Percentiles rank a stretch among this genome's conserved stretches.
Evolutionary conservation across 2,797 vertebrate species (phyloP).

Genomic region (Gadopsis marmoratus): DNA sequence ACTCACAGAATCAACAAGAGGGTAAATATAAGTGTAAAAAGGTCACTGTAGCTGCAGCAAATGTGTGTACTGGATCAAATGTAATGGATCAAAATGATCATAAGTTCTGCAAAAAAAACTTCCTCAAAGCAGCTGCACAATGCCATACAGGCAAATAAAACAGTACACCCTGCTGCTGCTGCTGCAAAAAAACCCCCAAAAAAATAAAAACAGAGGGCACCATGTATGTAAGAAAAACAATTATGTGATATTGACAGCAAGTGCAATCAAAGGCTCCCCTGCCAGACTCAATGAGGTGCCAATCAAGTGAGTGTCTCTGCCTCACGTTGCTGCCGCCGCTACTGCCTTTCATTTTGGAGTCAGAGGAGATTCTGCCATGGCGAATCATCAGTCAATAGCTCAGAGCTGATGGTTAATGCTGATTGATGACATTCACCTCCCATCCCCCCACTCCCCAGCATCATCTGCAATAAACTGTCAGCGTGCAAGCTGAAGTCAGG

Average conservation of each 20-base stretch:
- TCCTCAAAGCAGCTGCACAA: slow-evolving; percentile 11
- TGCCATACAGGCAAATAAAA: slow-evolving; percentile 25
- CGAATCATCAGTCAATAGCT: slow-evolving; percentile 86
- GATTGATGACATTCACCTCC: slow-evolving; percentile 83
- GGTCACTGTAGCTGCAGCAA: background rate
- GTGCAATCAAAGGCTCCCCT: slow-evolving; percentile 86
- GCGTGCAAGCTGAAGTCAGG: slow-evolving; percentile 28
- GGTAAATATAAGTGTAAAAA: background rate
- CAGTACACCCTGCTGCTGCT: slow-evolving; percentile 21
- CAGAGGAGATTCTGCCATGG: slow-evolving; percentile 78
- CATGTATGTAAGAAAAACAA: slow-evolving; percentile 81
- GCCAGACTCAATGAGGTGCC: slow-evolving; percentile 85
- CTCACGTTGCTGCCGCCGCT: slow-evolving; percentile 60
- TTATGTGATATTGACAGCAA: slow-evolving; percentile 83
- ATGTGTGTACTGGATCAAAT: background rate
- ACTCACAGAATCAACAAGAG: slow-evolving; percentile 19
- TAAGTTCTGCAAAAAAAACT: background rate
- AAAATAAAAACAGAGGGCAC: slow-evolving; percentile 54
- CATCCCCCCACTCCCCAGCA: slow-evolving; percentile 20
- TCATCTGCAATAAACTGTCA: slow-evolving; percentile 54
- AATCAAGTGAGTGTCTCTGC: slow-evolving; percentile 86
- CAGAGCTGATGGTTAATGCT: slow-evolving; percentile 83
- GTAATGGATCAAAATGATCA: slow-evolving; percentile 14
- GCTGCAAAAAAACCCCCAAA: background rate
- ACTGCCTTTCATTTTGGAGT: slow-evolving; percentile 85